phyloP scores from a whole-genome alignment of 1,140 invertebrate species.

The Yoshiicerus persimilis region DNA sequence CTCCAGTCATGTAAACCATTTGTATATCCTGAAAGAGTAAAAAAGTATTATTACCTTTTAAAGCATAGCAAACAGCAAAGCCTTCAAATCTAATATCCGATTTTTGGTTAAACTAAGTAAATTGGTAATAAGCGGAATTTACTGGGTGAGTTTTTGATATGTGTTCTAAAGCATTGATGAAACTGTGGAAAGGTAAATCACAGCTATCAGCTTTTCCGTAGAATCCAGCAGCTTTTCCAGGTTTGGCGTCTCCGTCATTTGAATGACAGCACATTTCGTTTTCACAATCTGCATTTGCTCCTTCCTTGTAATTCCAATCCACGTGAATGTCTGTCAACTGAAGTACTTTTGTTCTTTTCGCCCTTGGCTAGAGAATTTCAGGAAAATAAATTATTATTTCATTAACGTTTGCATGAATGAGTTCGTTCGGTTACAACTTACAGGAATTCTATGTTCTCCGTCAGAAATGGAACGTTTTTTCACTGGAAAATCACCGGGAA shows the following conservation, averaged over 20 bases:
- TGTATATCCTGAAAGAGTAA: conserved; percentile 56
- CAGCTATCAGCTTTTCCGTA: conserved; percentile 58
- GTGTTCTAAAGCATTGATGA: conserved; percentile 56
- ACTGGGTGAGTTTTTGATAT: conserved; percentile 54
- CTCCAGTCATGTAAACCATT: conserved; percentile 68
- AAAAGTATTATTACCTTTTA: neutral
- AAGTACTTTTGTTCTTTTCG: conserved; percentile 53
- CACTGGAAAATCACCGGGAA: neutral
- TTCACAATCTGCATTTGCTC: conserved; percentile 57
- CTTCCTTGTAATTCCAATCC: conserved; percentile 57
- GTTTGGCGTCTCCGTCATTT: neutral
- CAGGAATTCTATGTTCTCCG: neutral
- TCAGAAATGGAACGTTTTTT: neutral
- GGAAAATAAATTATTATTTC: neutral
- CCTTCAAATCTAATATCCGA: neutral
- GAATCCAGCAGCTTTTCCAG: conserved; percentile 52
- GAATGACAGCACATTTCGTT: conserved; percentile 59
- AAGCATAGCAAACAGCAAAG: neutral
- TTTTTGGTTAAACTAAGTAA: neutral
- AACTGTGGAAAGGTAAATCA: conserved; percentile 56
- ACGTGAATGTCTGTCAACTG: conserved; percentile 61
- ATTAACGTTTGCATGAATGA: neutral
- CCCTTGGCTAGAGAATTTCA: neutral
- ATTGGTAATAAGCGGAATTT: neutral
- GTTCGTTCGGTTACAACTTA: neutral